These are phyloP conservation scores for Lamellibrachia satsuma DNA, from an alignment of 2,888 invertebrate species.

Conservation along the genomic window DNA sequence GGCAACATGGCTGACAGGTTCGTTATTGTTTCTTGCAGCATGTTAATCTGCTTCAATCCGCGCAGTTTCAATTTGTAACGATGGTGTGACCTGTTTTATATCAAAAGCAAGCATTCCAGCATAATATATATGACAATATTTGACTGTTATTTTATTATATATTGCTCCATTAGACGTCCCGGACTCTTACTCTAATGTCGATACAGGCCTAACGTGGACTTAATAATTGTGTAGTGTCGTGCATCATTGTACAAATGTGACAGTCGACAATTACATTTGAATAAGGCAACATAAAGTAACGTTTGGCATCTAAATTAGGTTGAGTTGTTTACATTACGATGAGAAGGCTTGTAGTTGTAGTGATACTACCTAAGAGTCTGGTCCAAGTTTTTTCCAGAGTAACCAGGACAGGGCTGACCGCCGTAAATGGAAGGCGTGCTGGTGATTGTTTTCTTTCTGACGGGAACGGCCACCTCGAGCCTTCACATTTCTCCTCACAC, in stretches of 20 bases:
- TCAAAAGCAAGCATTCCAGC: background rate
- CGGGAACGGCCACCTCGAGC: no score
- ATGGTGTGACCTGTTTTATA: background rate
- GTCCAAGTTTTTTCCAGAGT: no score
- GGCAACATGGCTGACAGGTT: constrained; percentile 1
- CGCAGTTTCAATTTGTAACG: background rate
- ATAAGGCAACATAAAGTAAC: background rate
- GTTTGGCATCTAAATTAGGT: background rate
- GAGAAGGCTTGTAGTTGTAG: background rate
- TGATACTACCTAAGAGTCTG: background rate
- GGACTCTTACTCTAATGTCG: background rate
- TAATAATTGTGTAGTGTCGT: background rate
- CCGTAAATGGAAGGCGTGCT: no score
- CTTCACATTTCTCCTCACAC: no score
- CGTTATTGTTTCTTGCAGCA: background rate
- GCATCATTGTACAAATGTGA: background rate
- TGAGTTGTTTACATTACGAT: background rate
- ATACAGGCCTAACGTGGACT: background rate
- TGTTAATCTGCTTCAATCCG: background rate
- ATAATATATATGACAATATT: background rate
- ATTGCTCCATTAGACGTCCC: background rate
- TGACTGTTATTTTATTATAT: background rate
- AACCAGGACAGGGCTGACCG: no score
- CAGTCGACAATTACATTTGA: background rate
- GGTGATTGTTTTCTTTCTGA: no score